Evolutionary conservation across 2,888 invertebrate genomes (phyloP), one percentile per base, ranked within the genome.

Genomic region (Yponomeuta plumbellus): DNA sequence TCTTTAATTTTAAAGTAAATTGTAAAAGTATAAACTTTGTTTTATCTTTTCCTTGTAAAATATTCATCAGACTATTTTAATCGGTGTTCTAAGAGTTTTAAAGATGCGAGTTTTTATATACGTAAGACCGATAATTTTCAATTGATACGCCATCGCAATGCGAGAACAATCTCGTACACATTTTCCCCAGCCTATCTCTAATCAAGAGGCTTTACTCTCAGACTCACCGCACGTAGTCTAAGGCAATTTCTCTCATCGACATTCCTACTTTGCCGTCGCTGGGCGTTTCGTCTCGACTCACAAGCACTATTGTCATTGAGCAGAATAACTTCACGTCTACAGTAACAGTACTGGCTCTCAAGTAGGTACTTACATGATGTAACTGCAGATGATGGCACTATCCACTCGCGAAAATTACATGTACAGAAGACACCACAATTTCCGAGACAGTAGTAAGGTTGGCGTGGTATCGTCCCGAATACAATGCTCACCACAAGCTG

Each of bases 181-280:
- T 34, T 34, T 34, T 34, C 17, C 44, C 44, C 17, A 13, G 44
- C 17, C 17, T 17, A 52, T 52, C 3, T 52, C 17, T 52, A 52
- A 17, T 52, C 17, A 52, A 52, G 17, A 52, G 13, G 5, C 13
- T 13, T 17, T 17, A 11, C 44, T 2, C 13, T 52, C 44, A 52
- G 44, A 52, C 44, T 13, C 44, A 17, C 34, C 13, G 44, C 44
- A 52, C 44, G 44, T 52, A 52, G 44, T 17, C 5, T 52, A 52
- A 22, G 59, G 59, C 21, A 59, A 59, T 59, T 59, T 59, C 59
- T 59, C 44, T 59, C 59, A 59, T 59, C 59, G 23, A 13, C 13
- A 59, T 59, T 59, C 59, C 11, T 22, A 13, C 22, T 21, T 6
- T 13, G 22, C 23, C 59, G 44, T 52, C 44, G 13, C 44, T 13